Conservation (phyloP, 1,140 invertebrate genomes). For the Dendrolimus kikuchii region DNA sequence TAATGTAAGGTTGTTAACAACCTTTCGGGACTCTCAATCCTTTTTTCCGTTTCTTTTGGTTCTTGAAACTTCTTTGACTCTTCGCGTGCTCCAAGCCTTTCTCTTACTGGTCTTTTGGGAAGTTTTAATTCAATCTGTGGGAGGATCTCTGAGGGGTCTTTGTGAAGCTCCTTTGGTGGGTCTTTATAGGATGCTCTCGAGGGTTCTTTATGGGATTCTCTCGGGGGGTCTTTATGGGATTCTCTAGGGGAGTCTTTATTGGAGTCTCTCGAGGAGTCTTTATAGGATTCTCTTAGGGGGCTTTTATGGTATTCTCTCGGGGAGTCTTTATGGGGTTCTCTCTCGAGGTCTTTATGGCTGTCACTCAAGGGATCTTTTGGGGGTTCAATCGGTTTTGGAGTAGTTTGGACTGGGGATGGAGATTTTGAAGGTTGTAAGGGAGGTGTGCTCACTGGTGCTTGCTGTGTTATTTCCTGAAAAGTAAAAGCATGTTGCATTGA, state of each 20-base stretch:
- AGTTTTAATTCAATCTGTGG: slow-evolving; percentile 67
- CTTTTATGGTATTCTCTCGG: slow-evolving; percentile 11
- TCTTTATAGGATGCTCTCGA: no score
- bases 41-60: slow-evolving; percentile 29
- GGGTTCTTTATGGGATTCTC: not conserved
- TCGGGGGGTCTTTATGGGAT: no score
- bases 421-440: slow-evolving; percentile 20
- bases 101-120: slow-evolving; percentile 63
- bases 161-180: slow-evolving; percentile 14
- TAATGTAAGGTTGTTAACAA: slow-evolving; percentile 30
- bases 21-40: slow-evolving; percentile 53
- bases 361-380: slow-evolving; percentile 21
- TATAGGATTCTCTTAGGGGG: not conserved
- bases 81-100: slow-evolving; percentile 48
- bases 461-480: slow-evolving; percentile 52
- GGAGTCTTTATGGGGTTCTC: slow-evolving; percentile 17
- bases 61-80: slow-evolving; percentile 22
- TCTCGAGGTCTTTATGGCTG: no score
- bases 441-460: slow-evolving; percentile 33
- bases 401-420: slow-evolving; percentile 12
- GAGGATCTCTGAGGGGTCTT: slow-evolving; percentile 34
- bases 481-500: slow-evolving; percentile 7
- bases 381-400: slow-evolving; percentile 12
- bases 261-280: no score
- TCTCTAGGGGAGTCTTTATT: no score